Conservation (phyloP, 2,888 invertebrate species). For the Ischnus inquisitorius region DNA sequence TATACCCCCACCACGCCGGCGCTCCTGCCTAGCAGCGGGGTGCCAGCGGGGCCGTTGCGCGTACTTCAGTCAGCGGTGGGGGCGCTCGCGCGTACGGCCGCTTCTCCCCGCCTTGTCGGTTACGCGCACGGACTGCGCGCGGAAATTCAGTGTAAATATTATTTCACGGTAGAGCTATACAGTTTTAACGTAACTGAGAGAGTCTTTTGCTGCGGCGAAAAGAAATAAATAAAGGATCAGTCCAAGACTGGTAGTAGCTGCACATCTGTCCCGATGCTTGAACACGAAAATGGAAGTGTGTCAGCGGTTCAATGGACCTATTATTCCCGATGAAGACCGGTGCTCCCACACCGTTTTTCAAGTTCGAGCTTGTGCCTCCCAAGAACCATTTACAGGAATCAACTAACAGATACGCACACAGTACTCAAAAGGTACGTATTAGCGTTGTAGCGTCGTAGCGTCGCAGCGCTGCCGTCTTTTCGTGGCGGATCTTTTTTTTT, state of each 20-base stretch:
- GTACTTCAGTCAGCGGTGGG: too few species aligned
- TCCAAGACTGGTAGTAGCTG: slow-evolving; percentile 47
- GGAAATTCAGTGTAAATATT: too few species aligned
- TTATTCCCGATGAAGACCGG: slow-evolving; percentile 56
- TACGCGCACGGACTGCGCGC: too few species aligned
- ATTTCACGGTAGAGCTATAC: neutral
- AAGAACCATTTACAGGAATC: neutral
- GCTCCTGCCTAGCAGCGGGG: too few species aligned
- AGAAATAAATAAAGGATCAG: slow-evolving; percentile 44
- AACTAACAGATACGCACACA: slow-evolving; percentile 9
- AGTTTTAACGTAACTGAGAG: neutral
- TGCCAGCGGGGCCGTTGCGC: too few species aligned
- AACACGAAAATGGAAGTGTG: slow-evolving; percentile 78
- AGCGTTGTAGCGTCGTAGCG: neutral
- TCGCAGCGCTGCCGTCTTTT: slow-evolving; percentile 29
- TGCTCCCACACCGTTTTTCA: slow-evolving; percentile 39
- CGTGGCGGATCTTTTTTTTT: slow-evolving; percentile 48
- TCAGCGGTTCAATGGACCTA: slow-evolving; percentile 77
- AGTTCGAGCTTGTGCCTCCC: slow-evolving; percentile 11
- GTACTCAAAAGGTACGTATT: neutral
- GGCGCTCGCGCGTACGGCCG: too few species aligned
- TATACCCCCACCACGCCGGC: too few species aligned
- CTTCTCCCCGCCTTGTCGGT: too few species aligned
- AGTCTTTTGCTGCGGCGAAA: slow-evolving; percentile 7
- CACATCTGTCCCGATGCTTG: slow-evolving; percentile 23